Conservation (phyloP, 2,113 vertebrate genomes). For the Anseranas semipalmata region DNA sequence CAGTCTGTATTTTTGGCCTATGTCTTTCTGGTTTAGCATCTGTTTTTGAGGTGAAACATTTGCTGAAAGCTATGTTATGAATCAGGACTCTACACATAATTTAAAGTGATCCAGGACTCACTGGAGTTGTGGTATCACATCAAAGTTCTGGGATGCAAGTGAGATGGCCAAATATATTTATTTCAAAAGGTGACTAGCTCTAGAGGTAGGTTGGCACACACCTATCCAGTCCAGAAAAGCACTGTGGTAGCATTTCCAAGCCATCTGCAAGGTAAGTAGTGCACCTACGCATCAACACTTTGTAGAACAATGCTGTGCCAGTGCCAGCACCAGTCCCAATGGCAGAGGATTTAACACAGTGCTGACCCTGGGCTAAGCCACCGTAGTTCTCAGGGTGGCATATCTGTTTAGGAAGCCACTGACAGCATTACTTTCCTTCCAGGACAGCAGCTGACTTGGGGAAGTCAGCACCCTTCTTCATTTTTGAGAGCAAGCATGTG, state of each 20-base stretch:
- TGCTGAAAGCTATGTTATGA: not conserved
- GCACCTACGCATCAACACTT: not conserved
- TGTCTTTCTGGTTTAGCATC: not conserved
- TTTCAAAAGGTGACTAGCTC: not conserved
- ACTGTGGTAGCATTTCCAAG: not conserved
- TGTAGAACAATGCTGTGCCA: not conserved
- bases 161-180: not conserved
- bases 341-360: not conserved
- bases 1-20: not conserved
- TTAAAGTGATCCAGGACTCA: not conserved
- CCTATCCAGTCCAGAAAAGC: not conserved
- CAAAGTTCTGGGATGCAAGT: not conserved
- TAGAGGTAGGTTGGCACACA: not conserved
- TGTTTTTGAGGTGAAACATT: not conserved
- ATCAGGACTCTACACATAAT: not conserved
- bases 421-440: not conserved
- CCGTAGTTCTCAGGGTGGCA: not conserved
- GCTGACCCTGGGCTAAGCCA: not conserved
- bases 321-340: not conserved
- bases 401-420: not conserved
- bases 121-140: not conserved
- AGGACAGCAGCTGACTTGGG: not conserved
- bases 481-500: not conserved
- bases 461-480: fast-evolving
- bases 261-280: not conserved